phyloP scores from a whole-genome alignment of 2,888 invertebrate genomes.

The Hypolimnas misippus region DNA sequence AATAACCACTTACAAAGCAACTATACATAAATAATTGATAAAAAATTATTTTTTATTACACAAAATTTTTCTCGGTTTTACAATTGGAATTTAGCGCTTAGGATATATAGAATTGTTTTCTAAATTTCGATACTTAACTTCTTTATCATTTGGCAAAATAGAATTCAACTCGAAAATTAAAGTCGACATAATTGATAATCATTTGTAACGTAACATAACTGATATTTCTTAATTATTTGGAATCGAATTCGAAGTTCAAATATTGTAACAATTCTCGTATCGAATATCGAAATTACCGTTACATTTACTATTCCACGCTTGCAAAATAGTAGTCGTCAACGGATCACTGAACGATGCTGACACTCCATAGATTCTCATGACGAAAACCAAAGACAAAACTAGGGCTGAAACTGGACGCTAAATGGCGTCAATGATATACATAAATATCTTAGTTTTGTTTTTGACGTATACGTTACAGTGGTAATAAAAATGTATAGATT shows the following conservation, averaged over 20 bases:
- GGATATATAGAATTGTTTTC: constrained; percentile 7
- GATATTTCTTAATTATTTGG: constrained; percentile 7
- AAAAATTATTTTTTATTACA: constrained; percentile 25
- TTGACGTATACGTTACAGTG: background rate
- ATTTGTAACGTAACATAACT: background rate
- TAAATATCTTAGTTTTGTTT: constrained; percentile 8
- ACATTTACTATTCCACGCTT: constrained; percentile 6
- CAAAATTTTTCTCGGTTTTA: constrained; percentile 2
- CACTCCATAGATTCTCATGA: background rate
- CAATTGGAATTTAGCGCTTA: constrained; percentile 7
- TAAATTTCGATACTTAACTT: constrained; percentile 7
- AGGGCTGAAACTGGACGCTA: background rate
- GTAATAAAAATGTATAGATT: constrained; percentile 14
- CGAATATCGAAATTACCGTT: constrained; percentile 6
- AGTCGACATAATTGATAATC: background rate
- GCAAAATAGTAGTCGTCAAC: constrained; percentile 18
- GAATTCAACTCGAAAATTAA: background rate
- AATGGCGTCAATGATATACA: background rate
- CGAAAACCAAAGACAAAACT: constrained; percentile 16
- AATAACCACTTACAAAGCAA: constrained; percentile 21
- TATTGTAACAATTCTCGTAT: background rate
- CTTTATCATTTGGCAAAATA: constrained; percentile 1
- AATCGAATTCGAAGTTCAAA: constrained; percentile 6
- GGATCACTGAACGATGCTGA: constrained; percentile 9
- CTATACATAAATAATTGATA: constrained; percentile 5